Percentiles rank a stretch among this genome's conserved stretches.
These are phyloP conservation scores for Liparis tanakae DNA, from an alignment of 2,797 vertebrate species.

Conservation along the genomic window DNA sequence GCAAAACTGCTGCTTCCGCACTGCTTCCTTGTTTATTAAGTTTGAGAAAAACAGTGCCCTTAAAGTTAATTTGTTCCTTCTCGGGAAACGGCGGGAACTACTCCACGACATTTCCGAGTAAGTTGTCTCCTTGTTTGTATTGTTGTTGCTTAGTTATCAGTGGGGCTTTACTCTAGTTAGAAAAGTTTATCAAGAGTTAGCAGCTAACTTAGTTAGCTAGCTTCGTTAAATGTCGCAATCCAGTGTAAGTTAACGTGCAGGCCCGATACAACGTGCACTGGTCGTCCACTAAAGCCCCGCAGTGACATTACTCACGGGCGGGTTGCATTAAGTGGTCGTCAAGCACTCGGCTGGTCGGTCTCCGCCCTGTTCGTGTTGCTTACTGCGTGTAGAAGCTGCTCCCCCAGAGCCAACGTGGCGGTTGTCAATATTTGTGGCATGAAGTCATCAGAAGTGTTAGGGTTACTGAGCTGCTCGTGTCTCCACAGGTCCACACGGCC, in stretches of 20 bases:
- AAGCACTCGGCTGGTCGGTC: not conserved
- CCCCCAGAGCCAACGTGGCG: slow-evolving; percentile 49
- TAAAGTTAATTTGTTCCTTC: not conserved
- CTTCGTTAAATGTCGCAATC: slow-evolving; percentile 25
- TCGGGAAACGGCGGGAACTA: not conserved
- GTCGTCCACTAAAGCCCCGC: not conserved
- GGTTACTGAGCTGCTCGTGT: slow-evolving; percentile 1
- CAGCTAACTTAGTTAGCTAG: slow-evolving; percentile 24
- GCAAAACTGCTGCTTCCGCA: slow-evolving; percentile 62
- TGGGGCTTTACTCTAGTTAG: slow-evolving; percentile 10
- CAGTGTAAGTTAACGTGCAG: not conserved
- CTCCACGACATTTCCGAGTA: slow-evolving; percentile 5
- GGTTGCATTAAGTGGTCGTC: not conserved
- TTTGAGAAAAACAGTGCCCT: slow-evolving; percentile 24
- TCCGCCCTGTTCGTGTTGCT: not conserved
- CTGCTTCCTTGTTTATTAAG: slow-evolving; percentile 72
- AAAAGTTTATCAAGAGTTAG: slow-evolving; percentile 35
- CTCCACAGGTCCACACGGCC: not conserved
- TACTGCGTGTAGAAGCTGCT: not conserved
- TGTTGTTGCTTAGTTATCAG: slow-evolving; percentile 1
- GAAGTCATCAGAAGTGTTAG: slow-evolving; percentile 30
- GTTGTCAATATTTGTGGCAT: slow-evolving; percentile 41
- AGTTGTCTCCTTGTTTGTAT: slow-evolving; percentile 22
- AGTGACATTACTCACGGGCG: too few relatives aligned
- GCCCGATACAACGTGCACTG: not conserved